Conservation (phyloP, 2,888 invertebrate genomes). For the Ryuthela nishihirai region DNA sequence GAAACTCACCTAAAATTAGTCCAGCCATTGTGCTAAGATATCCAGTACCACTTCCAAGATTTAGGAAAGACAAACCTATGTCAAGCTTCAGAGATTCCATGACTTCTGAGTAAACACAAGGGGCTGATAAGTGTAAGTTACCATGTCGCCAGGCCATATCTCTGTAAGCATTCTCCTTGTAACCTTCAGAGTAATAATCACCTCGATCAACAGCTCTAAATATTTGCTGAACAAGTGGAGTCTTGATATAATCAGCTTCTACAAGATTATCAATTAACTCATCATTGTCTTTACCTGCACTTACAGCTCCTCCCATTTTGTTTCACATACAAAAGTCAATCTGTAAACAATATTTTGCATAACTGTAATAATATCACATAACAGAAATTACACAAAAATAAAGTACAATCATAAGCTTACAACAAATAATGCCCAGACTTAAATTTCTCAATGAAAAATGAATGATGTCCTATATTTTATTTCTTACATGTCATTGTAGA, state of each 20-base stretch:
- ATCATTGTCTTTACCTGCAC: conserved; percentile 75
- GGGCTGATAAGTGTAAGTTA: conserved; percentile 78
- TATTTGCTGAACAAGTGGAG: conserved; percentile 66
- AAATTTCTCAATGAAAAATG: no score
- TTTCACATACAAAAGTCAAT: not conserved
- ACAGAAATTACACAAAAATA: no score
- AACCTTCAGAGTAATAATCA: conserved; percentile 66
- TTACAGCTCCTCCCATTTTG: conserved; percentile 74
- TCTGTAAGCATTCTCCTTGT: conserved; percentile 65
- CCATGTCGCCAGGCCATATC: conserved; percentile 83
- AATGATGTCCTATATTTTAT: no score
- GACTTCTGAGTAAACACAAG: conserved; percentile 84
- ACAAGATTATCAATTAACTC: conserved; percentile 78
- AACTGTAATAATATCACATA: no score
- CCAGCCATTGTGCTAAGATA: conserved; percentile 86
- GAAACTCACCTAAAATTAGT: conserved; percentile 64
- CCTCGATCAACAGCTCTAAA: conserved; percentile 80
- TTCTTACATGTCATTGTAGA: no score
- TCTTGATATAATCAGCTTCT: conserved; percentile 67
- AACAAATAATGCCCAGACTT: no score
- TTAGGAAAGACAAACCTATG: conserved; percentile 76
- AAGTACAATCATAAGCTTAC: no score
- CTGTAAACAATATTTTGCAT: no score
- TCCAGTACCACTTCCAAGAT: conserved; percentile 88
- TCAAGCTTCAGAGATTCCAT: conserved; percentile 71